Percentiles rank a stretch among this genome's conserved stretches.
Evolutionary conservation across 1,140 invertebrate genomes (phyloP).

Genomic region (Leptinotarsa lineolata): DNA sequence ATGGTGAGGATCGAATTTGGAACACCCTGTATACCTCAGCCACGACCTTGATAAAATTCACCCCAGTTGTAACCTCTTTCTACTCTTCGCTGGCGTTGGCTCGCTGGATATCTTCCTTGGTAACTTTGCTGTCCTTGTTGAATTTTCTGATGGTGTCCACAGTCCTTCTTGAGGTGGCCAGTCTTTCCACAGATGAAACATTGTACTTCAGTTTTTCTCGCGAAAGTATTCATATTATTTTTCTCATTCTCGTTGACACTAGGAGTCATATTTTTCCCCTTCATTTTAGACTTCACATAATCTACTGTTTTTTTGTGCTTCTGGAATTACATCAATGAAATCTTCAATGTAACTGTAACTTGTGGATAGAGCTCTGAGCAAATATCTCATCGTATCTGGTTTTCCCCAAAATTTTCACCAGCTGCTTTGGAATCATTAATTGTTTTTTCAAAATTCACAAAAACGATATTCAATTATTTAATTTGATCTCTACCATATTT

Average conservation of each 20-base stretch:
- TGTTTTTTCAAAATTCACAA: slow-evolving; percentile 44
- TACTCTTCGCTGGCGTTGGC: too few relatives aligned
- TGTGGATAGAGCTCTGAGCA: slow-evolving; percentile 47
- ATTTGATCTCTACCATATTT: slow-evolving; percentile 25
- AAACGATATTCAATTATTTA: slow-evolving; percentile 8
- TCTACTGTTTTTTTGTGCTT: slow-evolving; percentile 20
- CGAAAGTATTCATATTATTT: background rate
- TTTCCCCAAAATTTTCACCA: slow-evolving; percentile 41
- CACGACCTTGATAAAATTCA: too few relatives aligned
- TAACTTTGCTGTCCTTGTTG: background rate
- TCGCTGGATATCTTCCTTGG: too few relatives aligned
- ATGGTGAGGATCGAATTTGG: too few relatives aligned
- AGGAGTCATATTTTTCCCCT: too few relatives aligned
- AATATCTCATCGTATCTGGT: slow-evolving; percentile 49
- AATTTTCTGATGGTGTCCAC: too few relatives aligned
- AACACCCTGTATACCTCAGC: too few relatives aligned
- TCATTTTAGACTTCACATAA: slow-evolving; percentile 4
- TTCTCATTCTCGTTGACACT: too few relatives aligned
- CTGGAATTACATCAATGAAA: slow-evolving; percentile 23
- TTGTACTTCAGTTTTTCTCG: background rate
- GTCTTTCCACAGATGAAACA: background rate
- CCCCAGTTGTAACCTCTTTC: too few relatives aligned
- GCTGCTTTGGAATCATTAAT: slow-evolving; percentile 44
- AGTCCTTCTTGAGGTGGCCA: background rate
- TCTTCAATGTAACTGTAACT: slow-evolving; percentile 49